Percentiles rank a stretch among this genome's conserved stretches.
Evolutionary conservation across 2,113 vertebrate genomes (phyloP).

Genomic region (Myotis yumanensis): DNA sequence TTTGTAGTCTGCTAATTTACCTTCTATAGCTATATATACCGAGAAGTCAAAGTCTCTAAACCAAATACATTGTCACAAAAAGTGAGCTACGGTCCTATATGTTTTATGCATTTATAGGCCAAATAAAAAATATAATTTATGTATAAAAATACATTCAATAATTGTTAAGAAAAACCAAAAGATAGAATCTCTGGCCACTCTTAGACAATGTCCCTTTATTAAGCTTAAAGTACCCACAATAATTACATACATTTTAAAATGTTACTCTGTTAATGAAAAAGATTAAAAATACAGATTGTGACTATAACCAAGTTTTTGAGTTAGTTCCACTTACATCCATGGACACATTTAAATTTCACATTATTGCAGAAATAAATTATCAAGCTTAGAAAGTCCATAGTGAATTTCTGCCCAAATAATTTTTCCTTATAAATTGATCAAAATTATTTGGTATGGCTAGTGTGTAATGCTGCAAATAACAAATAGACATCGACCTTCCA

Average conservation of each 20-base stretch:
- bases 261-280: neutral
- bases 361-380: neutral
- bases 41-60: neutral
- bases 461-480: neutral
- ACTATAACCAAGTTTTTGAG: neutral
- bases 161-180: neutral
- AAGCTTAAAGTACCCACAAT: neutral
- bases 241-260: neutral
- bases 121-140: neutral
- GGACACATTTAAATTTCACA: neutral
- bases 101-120: neutral
- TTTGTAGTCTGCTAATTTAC: neutral
- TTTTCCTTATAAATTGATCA: neutral
- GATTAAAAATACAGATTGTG: neutral
- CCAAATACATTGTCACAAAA: neutral
- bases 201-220: neutral
- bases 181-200: neutral
- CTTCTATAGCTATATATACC: neutral
- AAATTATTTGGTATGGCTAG: neutral
- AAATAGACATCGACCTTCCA: neutral
- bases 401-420: neutral
- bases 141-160: neutral
- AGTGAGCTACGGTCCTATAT: neutral
- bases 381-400: neutral
- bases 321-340: neutral